phyloP scores from a whole-genome alignment of 1,140 invertebrate species.

The Habropoda laboriosa region DNA sequence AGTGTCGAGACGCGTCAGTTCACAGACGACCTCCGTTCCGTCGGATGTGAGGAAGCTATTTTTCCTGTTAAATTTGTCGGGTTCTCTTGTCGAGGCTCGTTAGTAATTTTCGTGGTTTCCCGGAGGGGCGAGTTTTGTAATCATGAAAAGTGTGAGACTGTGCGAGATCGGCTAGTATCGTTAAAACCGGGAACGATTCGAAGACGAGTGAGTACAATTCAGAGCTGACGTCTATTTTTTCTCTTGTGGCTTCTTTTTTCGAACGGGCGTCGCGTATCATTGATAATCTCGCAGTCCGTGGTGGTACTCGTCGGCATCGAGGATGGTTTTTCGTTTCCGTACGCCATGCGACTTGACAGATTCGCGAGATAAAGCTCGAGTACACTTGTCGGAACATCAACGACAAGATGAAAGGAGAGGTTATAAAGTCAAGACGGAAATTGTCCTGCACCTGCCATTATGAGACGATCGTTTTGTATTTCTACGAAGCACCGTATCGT shows the following conservation, averaged over 20 bases:
- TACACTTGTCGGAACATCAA: neutral
- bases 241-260: neutral
- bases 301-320: neutral
- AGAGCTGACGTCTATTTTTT: conserved; percentile 14
- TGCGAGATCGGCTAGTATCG: conserved; percentile 62
- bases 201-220: conserved; percentile 53
- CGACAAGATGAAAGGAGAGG: conserved; percentile 43
- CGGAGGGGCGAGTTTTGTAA: conserved; percentile 41
- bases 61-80: conserved; percentile 29
- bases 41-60: conserved; percentile 46
- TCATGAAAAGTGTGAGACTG: conserved; percentile 62
- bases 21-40: conserved; percentile 59
- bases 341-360: neutral
- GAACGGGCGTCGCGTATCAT: conserved; percentile 29
- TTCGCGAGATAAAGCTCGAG: neutral
- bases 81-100: conserved; percentile 7
- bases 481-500: conserved; percentile 8
- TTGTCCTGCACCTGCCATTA: conserved; percentile 48
- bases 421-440: conserved; percentile 52
- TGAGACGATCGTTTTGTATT: conserved; percentile 31
- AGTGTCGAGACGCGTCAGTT: conserved; percentile 53
- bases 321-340: neutral
- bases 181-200: neutral
- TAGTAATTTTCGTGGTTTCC: conserved; percentile 2
- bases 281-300: conserved; percentile 1